These are phyloP conservation scores for Lathronympha strigana DNA, from an alignment of 2,888 invertebrate species.

Conservation along the genomic window DNA sequence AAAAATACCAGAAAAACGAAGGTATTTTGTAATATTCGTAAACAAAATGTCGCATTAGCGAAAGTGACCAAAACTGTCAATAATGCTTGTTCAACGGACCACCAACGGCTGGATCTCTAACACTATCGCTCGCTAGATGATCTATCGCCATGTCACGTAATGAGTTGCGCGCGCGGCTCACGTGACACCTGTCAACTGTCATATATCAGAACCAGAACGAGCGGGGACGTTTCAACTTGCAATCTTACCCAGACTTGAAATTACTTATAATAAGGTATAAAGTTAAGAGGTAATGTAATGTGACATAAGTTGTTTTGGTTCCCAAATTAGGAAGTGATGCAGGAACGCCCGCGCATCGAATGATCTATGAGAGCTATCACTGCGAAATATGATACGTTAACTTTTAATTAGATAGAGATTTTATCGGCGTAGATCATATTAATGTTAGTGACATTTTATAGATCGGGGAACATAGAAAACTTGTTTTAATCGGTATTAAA, in stretches of 20 bases:
- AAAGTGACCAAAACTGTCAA: conserved; percentile 49
- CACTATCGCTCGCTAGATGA: conserved; percentile 77
- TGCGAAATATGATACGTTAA: conserved; percentile 72
- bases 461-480: background rate
- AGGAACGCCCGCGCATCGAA: conserved; percentile 72
- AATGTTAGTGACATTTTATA: conserved; percentile 19
- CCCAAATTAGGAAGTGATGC: conserved; percentile 53
- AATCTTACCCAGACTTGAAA: conserved; percentile 5
- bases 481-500: background rate
- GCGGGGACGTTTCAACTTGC: background rate
- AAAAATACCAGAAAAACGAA: background rate
- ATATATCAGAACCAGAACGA: conserved; percentile 53
- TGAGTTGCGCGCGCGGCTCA: conserved; percentile 69
- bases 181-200: conserved; percentile 82
- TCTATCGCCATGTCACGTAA: conserved; percentile 68
- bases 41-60: conserved; percentile 35
- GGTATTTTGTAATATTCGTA: conserved; percentile 29
- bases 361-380: conserved; percentile 59
- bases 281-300: background rate
- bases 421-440: conserved; percentile 34
- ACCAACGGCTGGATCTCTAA: conserved; percentile 72
- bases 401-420: conserved; percentile 62
- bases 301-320: conserved; percentile 3
- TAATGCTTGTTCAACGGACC: conserved; percentile 66
- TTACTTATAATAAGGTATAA: background rate